Evolutionary conservation across 2,113 vertebrate species (phyloP).

Genomic region (Myrmophylax atrothorax): DNA sequence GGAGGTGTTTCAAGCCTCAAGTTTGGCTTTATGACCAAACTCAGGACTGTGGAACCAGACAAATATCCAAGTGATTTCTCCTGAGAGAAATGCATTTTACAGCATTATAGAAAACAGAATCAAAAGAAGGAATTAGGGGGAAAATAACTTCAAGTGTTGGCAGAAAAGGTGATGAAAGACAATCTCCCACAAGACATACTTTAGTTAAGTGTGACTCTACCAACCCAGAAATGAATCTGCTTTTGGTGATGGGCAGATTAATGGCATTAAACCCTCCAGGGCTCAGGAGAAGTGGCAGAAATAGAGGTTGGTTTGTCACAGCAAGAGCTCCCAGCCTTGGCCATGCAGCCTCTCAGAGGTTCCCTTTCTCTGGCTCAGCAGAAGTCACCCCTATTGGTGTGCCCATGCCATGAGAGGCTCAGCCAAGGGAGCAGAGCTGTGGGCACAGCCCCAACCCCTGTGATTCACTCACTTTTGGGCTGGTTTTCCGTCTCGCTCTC

Average conservation of each 20-base stretch:
- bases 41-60: not conserved
- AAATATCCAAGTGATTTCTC: not conserved
- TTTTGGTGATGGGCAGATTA: not conserved
- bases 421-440: not conserved
- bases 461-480: conserved; percentile 87
- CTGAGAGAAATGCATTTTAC: not conserved
- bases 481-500: conserved; percentile 92
- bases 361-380: not conserved
- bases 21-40: not conserved
- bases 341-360: not conserved
- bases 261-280: not conserved
- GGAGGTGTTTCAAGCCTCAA: not conserved
- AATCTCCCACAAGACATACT: not conserved
- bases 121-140: not conserved
- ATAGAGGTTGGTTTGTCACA: not conserved
- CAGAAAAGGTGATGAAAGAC: not conserved
- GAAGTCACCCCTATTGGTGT: not conserved
- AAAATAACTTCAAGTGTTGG: not conserved
- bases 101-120: not conserved
- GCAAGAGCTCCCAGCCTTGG: not conserved
- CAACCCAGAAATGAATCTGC: not conserved
- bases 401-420: not conserved
- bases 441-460: conserved; percentile 44
- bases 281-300: not conserved
- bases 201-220: not conserved